Evolutionary conservation across 2,888 invertebrate genomes (phyloP), one percentile per base, ranked within the genome.

Genomic region (Rotaria socialis): DNA sequence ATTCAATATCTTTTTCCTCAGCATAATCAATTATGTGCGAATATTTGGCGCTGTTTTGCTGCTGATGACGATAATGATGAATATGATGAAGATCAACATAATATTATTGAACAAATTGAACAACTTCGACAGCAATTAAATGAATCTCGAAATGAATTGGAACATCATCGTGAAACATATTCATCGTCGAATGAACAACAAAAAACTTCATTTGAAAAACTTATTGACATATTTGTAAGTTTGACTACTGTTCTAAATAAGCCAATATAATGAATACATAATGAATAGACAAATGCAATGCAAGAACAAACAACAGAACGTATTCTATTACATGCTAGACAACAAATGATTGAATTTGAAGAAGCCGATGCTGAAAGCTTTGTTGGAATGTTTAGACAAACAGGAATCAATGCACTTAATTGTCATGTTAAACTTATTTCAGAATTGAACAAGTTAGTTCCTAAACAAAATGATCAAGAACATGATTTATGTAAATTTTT

Each of bases 71-170:
- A 67, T 80, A 35, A 80, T 47, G 47, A 47, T 47, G 43, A 43
- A 80, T 43, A 80, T n/a, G 41, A 80, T 47, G 80, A 80, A 47
- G 80, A 80, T 80, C 47, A 80, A n/a, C 47, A 80, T n/a, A 41
- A 80, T 80, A 80, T 80, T 14, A 47, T 80, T n/a, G 80, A 80
- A 47, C 80, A 80, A 47, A 80, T 80, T 19, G n/a, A 67, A 67
- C 67, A 67, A 35, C 67, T 67, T 67, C 27, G 4, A 67, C 67
- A 67, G 35, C 35, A 67, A 35, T 67, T 80, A 80, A 14, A 24
- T n/a, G 24, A 80, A 80, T 47, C 47, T 11, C 43, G 47, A 8
- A 24, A 24, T 27, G 67, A 67, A 67, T 35, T 16, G 14, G 35
- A 67, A 35, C 14, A 67, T 14, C 27, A 35, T 6, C 67, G 19